Evolutionary conservation across 2,113 vertebrate genomes (phyloP), one percentile per base, ranked within the genome.

Genomic region (Odocoileus virginianus): DNA sequence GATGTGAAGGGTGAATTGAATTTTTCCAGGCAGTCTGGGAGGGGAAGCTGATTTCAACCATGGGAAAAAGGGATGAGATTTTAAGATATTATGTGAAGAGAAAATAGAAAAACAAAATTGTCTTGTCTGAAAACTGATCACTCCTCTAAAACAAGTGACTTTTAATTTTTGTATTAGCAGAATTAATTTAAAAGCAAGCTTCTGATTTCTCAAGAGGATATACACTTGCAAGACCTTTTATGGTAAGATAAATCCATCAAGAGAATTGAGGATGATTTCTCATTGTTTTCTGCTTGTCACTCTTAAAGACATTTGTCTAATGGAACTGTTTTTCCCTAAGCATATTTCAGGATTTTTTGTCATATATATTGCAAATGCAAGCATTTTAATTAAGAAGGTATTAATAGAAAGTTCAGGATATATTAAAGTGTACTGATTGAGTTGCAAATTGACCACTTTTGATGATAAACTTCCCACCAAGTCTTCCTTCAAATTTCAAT

Each of bases 81-180:
- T 96, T 93, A 67, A 95, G 45, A 81, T 67, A 64, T 5, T 15
- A 19, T 64, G 33, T 83, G 30, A 30, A 95, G 33, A 94, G 57
- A 71, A 87, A 97, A 87, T 30, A 82, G 45, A 79, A 87, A 96
- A 96, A 60, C 10, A 74, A 57, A 85, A 3, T 83, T 95, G 17
- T 16, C 21, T 92, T 93, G 4, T 82, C 52, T 87, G 40, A 95
- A 96, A 87, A 57, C 7, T 79, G 28, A 87, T 94, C 52, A 81
- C 9, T 30, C 12, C 4, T 40, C 17, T 95, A 40, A 95, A 97
- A 89, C 28, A 93, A 84, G 11, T 71, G 9, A 64, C 30, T 78
- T 79, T 89, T 92, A 52, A 27, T 43, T 87, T 88, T 57, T 91
- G 25, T 83, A 61, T 81, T 50, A 86, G 2, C 27, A 52, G 33